Base-by-base conservation (phyloP, 2,113 vertebrate species). In the Ardeotis arabs region DNA sequence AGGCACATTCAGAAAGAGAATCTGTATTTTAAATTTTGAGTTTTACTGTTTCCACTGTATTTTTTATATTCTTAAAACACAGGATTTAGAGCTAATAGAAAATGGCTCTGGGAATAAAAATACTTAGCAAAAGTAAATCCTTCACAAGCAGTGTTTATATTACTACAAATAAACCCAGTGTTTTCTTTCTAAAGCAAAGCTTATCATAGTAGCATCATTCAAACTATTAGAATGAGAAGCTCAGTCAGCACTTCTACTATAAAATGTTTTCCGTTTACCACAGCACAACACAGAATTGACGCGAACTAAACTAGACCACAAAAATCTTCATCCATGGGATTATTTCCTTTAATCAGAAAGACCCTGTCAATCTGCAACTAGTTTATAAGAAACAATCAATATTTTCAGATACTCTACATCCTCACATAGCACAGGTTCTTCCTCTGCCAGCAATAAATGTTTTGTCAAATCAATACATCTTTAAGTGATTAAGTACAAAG, bases 241-340 rank as follows among this genome's bases (percentile, higher is more conserved):
- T 95, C 66, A 96, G 89, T 90, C 86, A 95, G 80, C 83, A 92
- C 29, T 96, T 92, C 20, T 76, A 73, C 56, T 78, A 89, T 62
- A 64, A 96, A 94, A 88, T 66, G 50, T 84, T 90, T 95, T 94
- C 88, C 93, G 75, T 89, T 95, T 82, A 56, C 67, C 70, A 90
- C 62, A 90, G 90, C 62, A 84, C 75, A 97, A 88, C 53, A 93
- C 35, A 78, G 79, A 93, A 78, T 75, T 89, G 29, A 93, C 23
- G 0, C 8, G 24, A 49, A 89, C 80, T 90, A 49, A 75, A 89
- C 53, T 25, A 60, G 58, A 92, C 80, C 55, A 94, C 21, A 86
- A 75, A 90, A 89, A 49, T 59, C 47, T 75, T 81, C 75, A 88
- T 56, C 69, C 44, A 81, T 3, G 1, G 16, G 44, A 86, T 72